Evolutionary conservation across 2,113 vertebrate species (phyloP), one percentile per base, ranked within the genome.

Genomic region (Ptilorrhoa leucosticta): DNA sequence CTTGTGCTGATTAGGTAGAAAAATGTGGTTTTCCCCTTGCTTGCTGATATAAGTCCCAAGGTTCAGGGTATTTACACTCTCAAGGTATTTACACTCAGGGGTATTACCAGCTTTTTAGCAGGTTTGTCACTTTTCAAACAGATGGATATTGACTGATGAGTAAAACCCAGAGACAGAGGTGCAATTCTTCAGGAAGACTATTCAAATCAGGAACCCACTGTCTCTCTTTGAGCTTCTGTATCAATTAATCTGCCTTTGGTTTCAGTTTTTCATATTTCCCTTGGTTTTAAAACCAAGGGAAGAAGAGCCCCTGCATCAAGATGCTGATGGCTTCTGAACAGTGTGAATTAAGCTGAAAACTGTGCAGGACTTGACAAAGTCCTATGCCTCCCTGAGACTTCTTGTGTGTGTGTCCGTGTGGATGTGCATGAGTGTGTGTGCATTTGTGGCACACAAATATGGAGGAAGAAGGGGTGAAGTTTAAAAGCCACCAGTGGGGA

Each of bases 401-500:
- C 37, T 50, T 27, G 17, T 60, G 39, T 48, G 54, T 73, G 44
- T 30, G 56, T 48, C 31, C 58, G 22, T 22, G 23, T 63, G 51
- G 45, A 51, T 0, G 2, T 53, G 72, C 33, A 75, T 0, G 1
- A 0, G 0, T 9, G 12, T 48, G 35, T 44, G 40, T 51, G 40
- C 10, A 5, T 6, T 1, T 51, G 90, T 58, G 56, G 60, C 57
- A 83, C 61, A 64, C 78, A 56, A 15, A 11, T 42, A 71, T 2
- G 8, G 28, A 60, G 16, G 10, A 18, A 28, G 37, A 37, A 10
- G 9, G 24, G 35, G 6, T 16, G 18, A 71, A 85, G 54, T 83
- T 48, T 91, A 86, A 95, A 84, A 93, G 47, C 40, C 72, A 95
- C 50, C 81, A 47, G 40, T 75, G 69, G 77, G 70, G 58, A 94